Base-by-base conservation (phyloP, 2,797 vertebrate genomes). In the Natrix natrix region DNA sequence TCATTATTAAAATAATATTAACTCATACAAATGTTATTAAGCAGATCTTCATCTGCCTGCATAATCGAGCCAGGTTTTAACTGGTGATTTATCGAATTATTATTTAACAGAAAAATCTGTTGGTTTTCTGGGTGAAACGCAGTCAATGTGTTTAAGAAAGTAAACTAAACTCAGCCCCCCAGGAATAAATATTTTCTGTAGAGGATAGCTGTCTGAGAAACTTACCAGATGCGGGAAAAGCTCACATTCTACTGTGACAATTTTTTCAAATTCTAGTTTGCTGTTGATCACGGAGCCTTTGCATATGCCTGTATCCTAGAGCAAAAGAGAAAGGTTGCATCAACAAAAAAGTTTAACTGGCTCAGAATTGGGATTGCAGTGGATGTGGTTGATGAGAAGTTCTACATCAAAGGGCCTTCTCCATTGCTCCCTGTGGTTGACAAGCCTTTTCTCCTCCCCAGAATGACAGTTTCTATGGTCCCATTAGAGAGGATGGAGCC, bases 141-240 rank as follows among this genome's bases (percentile, higher is more conserved):
- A 69, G 26, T 16, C 66, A 32, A 32, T 32, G 66, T 32, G 5
- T 69, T 69, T 69, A 32, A 69, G 32, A 69, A 69, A 32, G n/a
- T 69, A 32, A 69, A 69, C 14, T 32, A 69, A 7, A 7, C 1
- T 69, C 13, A 16, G 6, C 66, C 2, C 7, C 2, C n/a, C n/a
- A 69, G 14, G n/a, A 69, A 32, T 69, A 32, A 69, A 88, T 91
- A 93, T 86, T 22, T 86, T 69, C 87, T 63, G n/a, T 4, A 92
- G 66, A 93, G 86, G 88, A 92, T 88, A 93, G 91, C 54, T 88
- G 61, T 91, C 74, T 87, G 66, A 96, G 94, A 95, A 95, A 93
- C 90, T 32, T 98, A 98, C 97, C 97, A 97, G 95, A 8, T 12
- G 32, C 61, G 52, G 37, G 94, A 97, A 98, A 95, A 97, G 96